Evolutionary conservation across 2,113 vertebrate species (phyloP).

Genomic region (Gopherus evgoodei): DNA sequence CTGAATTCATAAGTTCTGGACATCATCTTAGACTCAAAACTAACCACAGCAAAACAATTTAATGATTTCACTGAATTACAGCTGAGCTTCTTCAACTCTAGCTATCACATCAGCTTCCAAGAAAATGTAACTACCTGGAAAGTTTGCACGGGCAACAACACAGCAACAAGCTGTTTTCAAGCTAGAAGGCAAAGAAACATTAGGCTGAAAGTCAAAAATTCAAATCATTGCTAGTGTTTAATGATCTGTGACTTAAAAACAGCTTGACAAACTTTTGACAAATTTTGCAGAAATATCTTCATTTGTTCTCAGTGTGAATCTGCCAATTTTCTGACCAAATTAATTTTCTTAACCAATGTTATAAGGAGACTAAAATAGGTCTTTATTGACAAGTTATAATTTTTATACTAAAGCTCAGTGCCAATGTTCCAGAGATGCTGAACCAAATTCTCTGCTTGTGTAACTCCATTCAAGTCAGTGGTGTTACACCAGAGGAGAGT

Average conservation of each 20-base stretch:
- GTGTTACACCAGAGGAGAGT: not conserved
- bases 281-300: conserved; percentile 13
- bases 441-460: conserved; percentile 22
- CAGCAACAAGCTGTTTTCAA: conserved; percentile 10
- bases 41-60: not conserved
- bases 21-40: not conserved
- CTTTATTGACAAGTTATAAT: conserved; percentile 36
- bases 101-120: not conserved
- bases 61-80: not conserved
- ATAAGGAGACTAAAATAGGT: not conserved
- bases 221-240: conserved; percentile 25
- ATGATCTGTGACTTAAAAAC: conserved; percentile 36
- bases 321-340: conserved; percentile 20
- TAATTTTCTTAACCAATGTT: conserved; percentile 44
- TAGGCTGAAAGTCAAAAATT: conserved; percentile 25
- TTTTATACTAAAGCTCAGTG: not conserved
- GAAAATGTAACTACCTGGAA: not conserved
- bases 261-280: conserved; percentile 35
- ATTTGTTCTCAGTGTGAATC: conserved; percentile 25
- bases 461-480: conserved; percentile 12
- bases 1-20: not conserved
- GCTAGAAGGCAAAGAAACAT: not conserved
- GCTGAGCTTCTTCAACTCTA: conserved; percentile 5
- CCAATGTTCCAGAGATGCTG: not conserved
- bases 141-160: not conserved